phyloP scores from a whole-genome alignment of 92 coral and sea anemone genomes.

The Umimayanthus kanabou region DNA sequence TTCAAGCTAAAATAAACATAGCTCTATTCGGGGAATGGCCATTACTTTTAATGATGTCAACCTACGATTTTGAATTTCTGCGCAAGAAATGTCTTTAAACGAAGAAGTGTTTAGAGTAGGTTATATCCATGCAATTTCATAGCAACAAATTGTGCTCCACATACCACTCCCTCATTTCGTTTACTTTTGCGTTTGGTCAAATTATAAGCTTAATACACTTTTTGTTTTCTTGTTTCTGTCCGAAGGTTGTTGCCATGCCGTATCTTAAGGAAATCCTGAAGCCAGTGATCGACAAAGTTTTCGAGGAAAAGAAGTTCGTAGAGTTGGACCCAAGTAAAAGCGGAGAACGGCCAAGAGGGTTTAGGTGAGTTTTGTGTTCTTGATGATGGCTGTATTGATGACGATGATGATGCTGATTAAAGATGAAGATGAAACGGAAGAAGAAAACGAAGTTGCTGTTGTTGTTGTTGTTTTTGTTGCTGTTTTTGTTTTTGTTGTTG shows the following conservation, averaged over 20 bases:
- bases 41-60: too few species aligned
- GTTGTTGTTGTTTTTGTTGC: neutral
- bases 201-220: too few species aligned
- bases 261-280: conserved; percentile 79
- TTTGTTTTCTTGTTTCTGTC: neutral
- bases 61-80: too few species aligned
- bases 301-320: conserved; percentile 85
- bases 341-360: conserved; percentile 56
- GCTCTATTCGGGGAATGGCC: too few species aligned
- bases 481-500: neutral
- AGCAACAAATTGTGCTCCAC: neutral
- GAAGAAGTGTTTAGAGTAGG: too few species aligned
- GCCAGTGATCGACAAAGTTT: conserved; percentile 91
- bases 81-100: too few species aligned
- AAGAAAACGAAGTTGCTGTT: neutral
- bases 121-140: neutral
- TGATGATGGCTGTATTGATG: neutral
- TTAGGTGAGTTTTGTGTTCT: conserved; percentile 49
- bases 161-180: neutral
- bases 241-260: conserved; percentile 93
- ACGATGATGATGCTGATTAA: neutral
- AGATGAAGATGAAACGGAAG: neutral
- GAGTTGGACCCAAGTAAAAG: conserved; percentile 88
- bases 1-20: too few species aligned
- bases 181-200: too few species aligned